Conservation (phyloP, 2,113 vertebrate species). For the Solea solea region DNA sequence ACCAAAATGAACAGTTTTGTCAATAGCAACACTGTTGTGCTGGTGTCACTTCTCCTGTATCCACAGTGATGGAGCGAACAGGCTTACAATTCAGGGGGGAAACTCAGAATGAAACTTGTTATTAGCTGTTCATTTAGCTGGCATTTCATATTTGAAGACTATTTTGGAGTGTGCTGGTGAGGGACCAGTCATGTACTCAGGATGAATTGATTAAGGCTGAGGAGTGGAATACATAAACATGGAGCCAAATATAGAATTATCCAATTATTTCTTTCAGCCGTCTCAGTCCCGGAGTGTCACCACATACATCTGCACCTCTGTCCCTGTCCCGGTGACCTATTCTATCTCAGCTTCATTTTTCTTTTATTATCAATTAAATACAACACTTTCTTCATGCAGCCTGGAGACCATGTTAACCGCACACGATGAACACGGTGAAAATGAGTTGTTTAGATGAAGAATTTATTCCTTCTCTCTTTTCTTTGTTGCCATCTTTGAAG, state of each 20-base stretch:
- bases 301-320: constrained; percentile 16
- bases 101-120: constrained; percentile 20
- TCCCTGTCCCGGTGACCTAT: not conserved
- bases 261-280: constrained; percentile 48
- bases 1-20: constrained; percentile 71
- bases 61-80: constrained; percentile 19
- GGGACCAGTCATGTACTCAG: constrained; percentile 13
- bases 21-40: constrained; percentile 42
- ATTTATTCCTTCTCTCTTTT: too few relatives aligned
- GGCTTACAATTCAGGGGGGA: constrained; percentile 26
- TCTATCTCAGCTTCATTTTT: too few relatives aligned
- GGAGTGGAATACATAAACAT: constrained; percentile 15
- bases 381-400: too few relatives aligned
- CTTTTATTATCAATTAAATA: too few relatives aligned
- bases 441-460: too few relatives aligned
- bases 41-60: constrained; percentile 55
- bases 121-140: constrained; percentile 41
- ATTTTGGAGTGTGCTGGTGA: constrained; percentile 17
- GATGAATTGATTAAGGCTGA: constrained; percentile 30
- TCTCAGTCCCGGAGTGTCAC: constrained; percentile 12
- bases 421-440: too few relatives aligned
- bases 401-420: too few relatives aligned
- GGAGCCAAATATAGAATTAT: constrained; percentile 52
- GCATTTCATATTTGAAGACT: constrained; percentile 30
- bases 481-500: not conserved